phyloP scores from a whole-genome alignment of 2,113 vertebrate genomes.

The Muntiacus muntjak region DNA sequence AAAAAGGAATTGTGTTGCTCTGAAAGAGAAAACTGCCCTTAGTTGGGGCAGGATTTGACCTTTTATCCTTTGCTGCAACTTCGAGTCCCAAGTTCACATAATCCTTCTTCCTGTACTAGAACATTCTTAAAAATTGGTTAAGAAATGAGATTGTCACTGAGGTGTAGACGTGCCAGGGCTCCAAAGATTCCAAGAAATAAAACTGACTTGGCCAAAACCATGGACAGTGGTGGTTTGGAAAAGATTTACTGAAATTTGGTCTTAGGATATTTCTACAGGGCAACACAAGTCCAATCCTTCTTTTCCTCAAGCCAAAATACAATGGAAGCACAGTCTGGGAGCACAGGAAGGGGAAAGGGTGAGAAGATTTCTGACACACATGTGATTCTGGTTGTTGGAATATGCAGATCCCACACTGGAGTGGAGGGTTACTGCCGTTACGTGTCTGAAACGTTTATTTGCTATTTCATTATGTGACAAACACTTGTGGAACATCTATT shows the following conservation, averaged over 20 bases:
- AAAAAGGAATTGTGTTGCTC: neutral
- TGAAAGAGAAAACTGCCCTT: neutral
- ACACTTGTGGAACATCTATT: neutral
- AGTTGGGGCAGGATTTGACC: neutral
- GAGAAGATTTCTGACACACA: neutral
- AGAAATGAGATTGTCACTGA: neutral
- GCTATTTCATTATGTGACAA: neutral
- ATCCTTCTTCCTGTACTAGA: neutral
- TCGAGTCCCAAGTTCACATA: neutral
- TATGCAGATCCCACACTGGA: neutral
- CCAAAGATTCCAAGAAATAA: neutral
- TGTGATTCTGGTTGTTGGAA: neutral
- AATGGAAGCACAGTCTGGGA: neutral
- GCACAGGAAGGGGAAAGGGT: neutral
- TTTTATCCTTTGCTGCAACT: neutral
- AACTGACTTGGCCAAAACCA: neutral
- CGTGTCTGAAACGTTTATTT: neutral
- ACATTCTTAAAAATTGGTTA: neutral
- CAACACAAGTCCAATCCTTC: rapidly evolving
- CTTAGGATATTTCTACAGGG: neutral
- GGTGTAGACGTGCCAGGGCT: neutral
- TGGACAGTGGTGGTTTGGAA: neutral
- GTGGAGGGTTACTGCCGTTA: neutral
- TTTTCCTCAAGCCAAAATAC: neutral
- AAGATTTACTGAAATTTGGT: neutral